phyloP scores from a whole-genome alignment of 2,888 invertebrate species.

The Bellardia pandia region DNA sequence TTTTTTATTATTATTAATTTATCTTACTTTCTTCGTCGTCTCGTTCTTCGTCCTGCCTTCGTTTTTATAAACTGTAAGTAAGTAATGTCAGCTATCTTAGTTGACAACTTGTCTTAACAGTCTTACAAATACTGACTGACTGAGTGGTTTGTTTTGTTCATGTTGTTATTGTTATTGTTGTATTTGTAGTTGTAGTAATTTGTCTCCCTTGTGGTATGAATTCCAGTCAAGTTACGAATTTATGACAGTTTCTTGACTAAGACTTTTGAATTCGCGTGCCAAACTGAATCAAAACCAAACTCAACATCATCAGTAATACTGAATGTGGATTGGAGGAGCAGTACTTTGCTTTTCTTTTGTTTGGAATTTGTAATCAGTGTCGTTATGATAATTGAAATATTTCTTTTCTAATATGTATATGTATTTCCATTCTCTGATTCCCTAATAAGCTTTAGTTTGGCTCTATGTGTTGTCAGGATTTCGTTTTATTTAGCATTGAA shows the following conservation, averaged over 20 bases:
- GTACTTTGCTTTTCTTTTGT: conserved; percentile 14
- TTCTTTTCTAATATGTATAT: conserved; percentile 41
- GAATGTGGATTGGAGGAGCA: conserved; percentile 4
- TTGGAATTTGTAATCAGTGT: conserved; percentile 62
- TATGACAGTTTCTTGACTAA: conserved; percentile 58
- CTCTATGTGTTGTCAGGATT: neutral
- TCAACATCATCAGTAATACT: conserved; percentile 21
- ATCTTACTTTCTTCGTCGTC: neutral
- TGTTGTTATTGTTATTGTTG: conserved; percentile 21
- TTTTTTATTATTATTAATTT: conserved; percentile 42
- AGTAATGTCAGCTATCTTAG: conserved; percentile 62
- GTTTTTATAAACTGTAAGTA: conserved; percentile 24
- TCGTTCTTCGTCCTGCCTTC: neutral
- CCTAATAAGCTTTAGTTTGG: neutral
- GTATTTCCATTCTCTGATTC: conserved; percentile 18
- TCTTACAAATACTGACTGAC: conserved; percentile 65
- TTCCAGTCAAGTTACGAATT: conserved; percentile 43
- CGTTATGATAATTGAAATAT: conserved; percentile 61
- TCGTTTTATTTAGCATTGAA: neutral
- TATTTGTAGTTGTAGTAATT: conserved; percentile 28
- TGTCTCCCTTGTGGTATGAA: conserved; percentile 62
- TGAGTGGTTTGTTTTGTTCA: conserved; percentile 57
- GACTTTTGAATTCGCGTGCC: conserved; percentile 59
- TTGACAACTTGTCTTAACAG: conserved; percentile 67
- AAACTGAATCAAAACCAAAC: conserved; percentile 46